These are phyloP conservation scores for Silurus asotus DNA, from an alignment of 2,113 vertebrate species.

Conservation along the genomic window DNA sequence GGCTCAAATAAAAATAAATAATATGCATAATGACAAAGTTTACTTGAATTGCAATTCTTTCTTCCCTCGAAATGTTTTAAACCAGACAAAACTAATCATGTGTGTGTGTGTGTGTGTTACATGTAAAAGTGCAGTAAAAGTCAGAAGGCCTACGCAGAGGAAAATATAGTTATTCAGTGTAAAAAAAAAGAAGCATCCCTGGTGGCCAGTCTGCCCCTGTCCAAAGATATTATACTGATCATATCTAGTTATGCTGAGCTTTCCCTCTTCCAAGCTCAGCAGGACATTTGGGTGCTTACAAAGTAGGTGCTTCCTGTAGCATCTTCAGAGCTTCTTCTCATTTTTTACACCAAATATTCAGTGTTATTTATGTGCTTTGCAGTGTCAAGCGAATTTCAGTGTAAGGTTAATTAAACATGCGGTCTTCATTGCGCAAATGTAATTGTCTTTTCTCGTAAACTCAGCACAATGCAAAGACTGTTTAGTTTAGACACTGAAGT, in stretches of 20 bases:
- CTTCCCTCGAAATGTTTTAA: too few relatives aligned
- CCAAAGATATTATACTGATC: background rate
- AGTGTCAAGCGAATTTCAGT: background rate
- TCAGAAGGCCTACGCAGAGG: background rate
- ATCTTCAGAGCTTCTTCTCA: background rate
- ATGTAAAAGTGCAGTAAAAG: background rate
- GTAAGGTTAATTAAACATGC: slow-evolving; percentile 27
- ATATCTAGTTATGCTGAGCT: slow-evolving; percentile 36
- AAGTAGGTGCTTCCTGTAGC: slow-evolving; percentile 18
- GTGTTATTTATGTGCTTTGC: slow-evolving; percentile 22
- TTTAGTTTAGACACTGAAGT: slow-evolving; percentile 13
- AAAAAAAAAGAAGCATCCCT: background rate
- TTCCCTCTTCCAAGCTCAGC: slow-evolving; percentile 28
- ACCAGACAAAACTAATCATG: background rate
- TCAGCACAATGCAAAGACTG: slow-evolving; percentile 20
- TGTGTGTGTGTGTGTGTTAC: background rate
- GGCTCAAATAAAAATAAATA: too few relatives aligned
- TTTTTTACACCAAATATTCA: slow-evolving; percentile 19
- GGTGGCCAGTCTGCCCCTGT: background rate
- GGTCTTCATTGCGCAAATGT: slow-evolving; percentile 23
- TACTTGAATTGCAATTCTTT: too few relatives aligned
- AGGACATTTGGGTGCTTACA: slow-evolving; percentile 12
- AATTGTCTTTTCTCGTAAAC: slow-evolving; percentile 29
- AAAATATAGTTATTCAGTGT: background rate
- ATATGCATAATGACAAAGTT: too few relatives aligned